These are phyloP conservation scores for Coregonus suidteri DNA, from an alignment of 2,797 vertebrate genomes.

Conservation along the genomic window DNA sequence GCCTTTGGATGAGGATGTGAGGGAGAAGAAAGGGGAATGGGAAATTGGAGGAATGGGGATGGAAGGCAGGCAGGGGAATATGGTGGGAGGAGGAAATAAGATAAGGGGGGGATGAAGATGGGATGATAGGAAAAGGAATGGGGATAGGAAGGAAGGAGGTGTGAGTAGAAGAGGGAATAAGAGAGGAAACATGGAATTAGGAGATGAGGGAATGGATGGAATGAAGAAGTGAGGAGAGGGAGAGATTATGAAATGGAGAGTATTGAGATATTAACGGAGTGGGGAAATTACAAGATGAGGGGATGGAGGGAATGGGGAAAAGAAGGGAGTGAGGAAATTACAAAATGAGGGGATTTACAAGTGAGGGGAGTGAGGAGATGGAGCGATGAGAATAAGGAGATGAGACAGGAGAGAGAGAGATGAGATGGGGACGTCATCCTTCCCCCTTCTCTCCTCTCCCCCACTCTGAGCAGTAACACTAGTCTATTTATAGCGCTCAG, in stretches of 20 bases:
- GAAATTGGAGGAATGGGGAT: neutral
- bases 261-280: conserved; percentile 11
- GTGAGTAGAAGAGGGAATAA: neutral
- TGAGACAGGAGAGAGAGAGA: conserved; percentile 36
- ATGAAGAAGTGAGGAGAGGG: neutral
- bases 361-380: conserved; percentile 30
- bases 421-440: conserved; percentile 58
- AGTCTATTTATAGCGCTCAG: conserved; percentile 68
- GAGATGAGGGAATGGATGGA: conserved; percentile 4
- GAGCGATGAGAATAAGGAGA: too few species aligned
- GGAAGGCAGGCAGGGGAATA: too few species aligned
- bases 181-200: neutral
- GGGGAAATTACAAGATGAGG: conserved; percentile 23
- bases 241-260: conserved; percentile 26
- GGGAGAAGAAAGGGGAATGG: neutral
- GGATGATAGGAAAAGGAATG: conserved; percentile 33
- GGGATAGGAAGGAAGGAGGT: neutral
- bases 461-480: conserved; percentile 58
- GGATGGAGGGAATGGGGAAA: neutral
- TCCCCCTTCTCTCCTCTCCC: conserved; percentile 47
- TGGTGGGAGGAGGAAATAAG: too few species aligned
- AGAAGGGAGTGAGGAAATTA: conserved; percentile 10
- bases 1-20: neutral
- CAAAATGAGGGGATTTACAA: conserved; percentile 24
- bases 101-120: neutral